Evolutionary conservation across 2,797 vertebrate species (phyloP), one percentile per base, ranked within the genome.

Genomic region (Malacoctenus gilli): DNA sequence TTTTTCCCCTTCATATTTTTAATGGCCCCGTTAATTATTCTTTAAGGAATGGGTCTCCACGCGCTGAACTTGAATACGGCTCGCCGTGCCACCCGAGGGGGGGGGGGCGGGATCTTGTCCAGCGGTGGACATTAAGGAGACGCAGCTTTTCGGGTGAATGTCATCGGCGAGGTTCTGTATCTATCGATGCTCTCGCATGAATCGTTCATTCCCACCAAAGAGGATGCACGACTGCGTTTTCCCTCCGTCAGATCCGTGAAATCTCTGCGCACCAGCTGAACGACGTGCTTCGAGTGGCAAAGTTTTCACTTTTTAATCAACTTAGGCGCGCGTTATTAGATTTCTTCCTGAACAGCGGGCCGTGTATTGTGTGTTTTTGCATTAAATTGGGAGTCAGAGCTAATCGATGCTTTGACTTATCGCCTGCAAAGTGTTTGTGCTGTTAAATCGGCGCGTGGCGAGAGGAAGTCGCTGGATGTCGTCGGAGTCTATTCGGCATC

Each of bases 1-100:
- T 86, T 79, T 85, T 83, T 79, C 83, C 80, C 12, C 4, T 2
- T 32, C n/a, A n/a, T 81, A 84, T 87, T 88, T 84, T 30, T 56
- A 92, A 90, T 87, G 82, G 79, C 69, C 76, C 77, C 79, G 89
- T 85, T 90, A 91, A 92, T 92, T 92, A 87, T 92, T 91, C 87
- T 90, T 90, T 88, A 89, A 92, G 86, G 89, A 90, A 82, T 41
- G 74, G 78, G 59, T 79, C 78, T 80, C 87, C 80, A 55, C 60
- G 72, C 84, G 75, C 67, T 71, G 69, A 80, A 75, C 72, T 82
- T 59, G 47, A 61, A 77, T 77, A 77, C 70, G 68, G 69, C 74
- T 79, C 68, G 69, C 71, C 69, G 67, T 71, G 75, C 63, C 68
- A 61, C 74, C 57, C 40, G 28, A 79, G 68, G 80, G n/a, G n/a